Evolutionary conservation across 2,888 invertebrate genomes (phyloP), one percentile per base, ranked within the genome.

Genomic region (Lycia hirtaria): DNA sequence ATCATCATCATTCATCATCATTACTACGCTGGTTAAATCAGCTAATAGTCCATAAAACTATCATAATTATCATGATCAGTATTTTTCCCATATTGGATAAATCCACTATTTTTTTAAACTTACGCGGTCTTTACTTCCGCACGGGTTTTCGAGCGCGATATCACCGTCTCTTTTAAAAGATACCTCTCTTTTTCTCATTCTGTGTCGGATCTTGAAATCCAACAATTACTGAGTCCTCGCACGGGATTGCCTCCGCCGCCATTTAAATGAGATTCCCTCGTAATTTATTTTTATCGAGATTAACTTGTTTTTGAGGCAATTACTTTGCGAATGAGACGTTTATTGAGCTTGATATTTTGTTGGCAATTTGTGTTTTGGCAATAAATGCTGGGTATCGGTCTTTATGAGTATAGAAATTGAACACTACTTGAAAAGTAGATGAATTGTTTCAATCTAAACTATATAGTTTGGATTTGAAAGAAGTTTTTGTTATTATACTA

Each of bases 221-320:
- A 17, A 48, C 48, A 48, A 44, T 32, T 56, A 53, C 52, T 20
- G 47, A 17, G 24, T 24, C 48, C 47, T 51, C 40, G 28, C 49
- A 43, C 55, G 33, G 40, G 54, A 54, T 53, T 35, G 55, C 43
- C 28, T 55, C 52, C 50, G 48, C 37, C 40, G 47, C 37, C 49
- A 60, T 62, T 60, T 38, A 65, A 65, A 62, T 62, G 30, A 52
- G 55, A 51, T 32, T 41, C 17, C 15, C 4, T 15, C 32, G 52
- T 58, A 51, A 65, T 56, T 62, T 62, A 48, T 43, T 53, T 65
- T 60, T 60, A 50, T 53, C 44, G 51, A 54, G 56, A 59, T 61
- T 45, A 59, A 59, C 54, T 55, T 44, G 56, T 61, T 55, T 58
- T 59, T 47, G 44, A 53, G 32, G 53, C 45, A 56, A 51, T 60